Evolutionary conservation across 2,888 invertebrate species (phyloP).

Genomic region (Leucophenga montana): DNA sequence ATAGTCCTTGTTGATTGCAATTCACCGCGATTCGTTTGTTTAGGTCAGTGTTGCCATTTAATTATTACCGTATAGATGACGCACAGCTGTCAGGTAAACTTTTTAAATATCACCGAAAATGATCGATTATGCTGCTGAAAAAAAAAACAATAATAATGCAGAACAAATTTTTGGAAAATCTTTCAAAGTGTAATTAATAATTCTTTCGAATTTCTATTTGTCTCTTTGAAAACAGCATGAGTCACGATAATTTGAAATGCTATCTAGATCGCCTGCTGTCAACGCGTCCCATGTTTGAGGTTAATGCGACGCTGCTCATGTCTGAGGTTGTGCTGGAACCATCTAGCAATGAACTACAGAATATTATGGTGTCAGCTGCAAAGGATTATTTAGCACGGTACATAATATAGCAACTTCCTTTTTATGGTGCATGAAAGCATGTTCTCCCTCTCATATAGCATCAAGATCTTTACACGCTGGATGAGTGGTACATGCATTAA

Average conservation of each 20-base stretch:
- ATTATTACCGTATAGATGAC: no score
- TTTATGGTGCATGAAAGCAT: not conserved
- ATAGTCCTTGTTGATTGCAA: no score
- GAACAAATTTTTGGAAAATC: no score
- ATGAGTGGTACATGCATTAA: constrained; percentile 86
- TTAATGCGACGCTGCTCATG: constrained; percentile 82
- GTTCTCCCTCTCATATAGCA: constrained; percentile 72
- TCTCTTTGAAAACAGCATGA: constrained; percentile 75
- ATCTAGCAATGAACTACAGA: constrained; percentile 83
- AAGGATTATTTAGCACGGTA: constrained; percentile 85
- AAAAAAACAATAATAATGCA: no score
- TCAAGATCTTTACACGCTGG: constrained; percentile 88
- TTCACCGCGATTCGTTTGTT: no score
- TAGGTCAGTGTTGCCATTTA: no score
- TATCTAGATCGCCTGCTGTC: constrained; percentile 78
- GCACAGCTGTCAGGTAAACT: no score
- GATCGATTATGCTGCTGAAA: no score
- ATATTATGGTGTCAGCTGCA: constrained; percentile 82
- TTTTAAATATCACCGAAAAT: no score
- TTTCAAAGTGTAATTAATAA: no score
- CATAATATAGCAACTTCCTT: constrained; percentile 8
- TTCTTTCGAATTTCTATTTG: no score
- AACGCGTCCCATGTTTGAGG: constrained; percentile 81
- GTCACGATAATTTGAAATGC: constrained; percentile 80
- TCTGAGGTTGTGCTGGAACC: constrained; percentile 86